These are phyloP conservation scores for Lerista edwardsae DNA, from an alignment of 2,797 vertebrate species.

Conservation along the genomic window DNA sequence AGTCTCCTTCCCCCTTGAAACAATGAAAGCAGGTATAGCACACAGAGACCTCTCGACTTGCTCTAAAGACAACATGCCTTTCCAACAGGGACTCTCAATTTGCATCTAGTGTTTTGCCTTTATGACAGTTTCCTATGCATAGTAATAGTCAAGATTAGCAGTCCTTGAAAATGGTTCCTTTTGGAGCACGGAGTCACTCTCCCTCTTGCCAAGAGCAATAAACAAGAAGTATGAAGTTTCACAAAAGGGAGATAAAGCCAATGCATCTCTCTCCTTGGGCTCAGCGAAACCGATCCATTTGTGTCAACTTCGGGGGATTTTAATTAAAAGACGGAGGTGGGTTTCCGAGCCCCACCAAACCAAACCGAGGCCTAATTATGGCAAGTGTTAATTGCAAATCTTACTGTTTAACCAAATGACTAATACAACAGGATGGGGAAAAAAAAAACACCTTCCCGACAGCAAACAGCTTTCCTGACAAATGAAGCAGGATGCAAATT, in stretches of 20 bases:
- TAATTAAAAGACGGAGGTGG: slow-evolving; percentile 70
- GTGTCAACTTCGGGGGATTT: slow-evolving; percentile 56
- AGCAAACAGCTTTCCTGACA: slow-evolving; percentile 73
- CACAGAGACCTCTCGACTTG: slow-evolving; percentile 22
- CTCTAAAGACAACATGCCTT: slow-evolving; percentile 44
- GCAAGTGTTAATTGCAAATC: slow-evolving; percentile 74
- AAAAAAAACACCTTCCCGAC: slow-evolving; percentile 62
- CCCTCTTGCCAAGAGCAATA: slow-evolving; percentile 11
- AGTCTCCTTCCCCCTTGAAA: slow-evolving; percentile 35
- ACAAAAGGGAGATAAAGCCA: slow-evolving; percentile 52
- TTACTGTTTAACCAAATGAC: slow-evolving; percentile 69
- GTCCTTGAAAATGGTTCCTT: slow-evolving; percentile 59
- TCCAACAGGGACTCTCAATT: slow-evolving; percentile 3
- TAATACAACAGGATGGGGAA: slow-evolving; percentile 72
- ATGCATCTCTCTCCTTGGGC: slow-evolving; percentile 43
- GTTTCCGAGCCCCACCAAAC: slow-evolving; percentile 63
- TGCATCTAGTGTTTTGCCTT: slow-evolving; percentile 55
- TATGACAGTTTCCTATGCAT: slow-evolving; percentile 50
- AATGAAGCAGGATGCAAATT: slow-evolving; percentile 73
- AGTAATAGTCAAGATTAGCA: slow-evolving; percentile 44
- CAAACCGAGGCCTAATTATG: slow-evolving; percentile 59
- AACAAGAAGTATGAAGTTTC: slow-evolving; percentile 36
- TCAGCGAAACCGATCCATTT: slow-evolving; percentile 50
- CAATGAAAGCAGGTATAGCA: slow-evolving; percentile 50
- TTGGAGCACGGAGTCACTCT: slow-evolving; percentile 41